phyloP scores from a whole-genome alignment of 2,113 vertebrate genomes.

The Passer montanus region DNA sequence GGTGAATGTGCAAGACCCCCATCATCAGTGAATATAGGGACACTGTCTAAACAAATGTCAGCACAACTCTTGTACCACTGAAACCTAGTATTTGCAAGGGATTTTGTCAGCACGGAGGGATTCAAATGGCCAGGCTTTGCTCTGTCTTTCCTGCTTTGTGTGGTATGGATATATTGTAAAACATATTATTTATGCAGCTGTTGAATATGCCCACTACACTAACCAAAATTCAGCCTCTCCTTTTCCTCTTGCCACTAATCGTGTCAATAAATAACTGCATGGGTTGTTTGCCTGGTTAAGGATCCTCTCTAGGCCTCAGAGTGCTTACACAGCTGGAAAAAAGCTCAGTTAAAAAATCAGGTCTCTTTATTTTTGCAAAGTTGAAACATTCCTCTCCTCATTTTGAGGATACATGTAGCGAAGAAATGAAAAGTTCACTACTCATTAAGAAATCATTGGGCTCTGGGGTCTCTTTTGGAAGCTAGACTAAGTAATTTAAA shows the following conservation, averaged over 20 bases:
- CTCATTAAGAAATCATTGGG: conserved; percentile 51
- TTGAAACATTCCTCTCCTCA: conserved; percentile 2
- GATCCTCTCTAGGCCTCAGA: neutral
- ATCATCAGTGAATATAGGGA: neutral
- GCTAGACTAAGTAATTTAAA: conserved; percentile 24
- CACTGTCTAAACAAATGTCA: neutral
- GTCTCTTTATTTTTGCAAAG: conserved; percentile 6
- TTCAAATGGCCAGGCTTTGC: neutral
- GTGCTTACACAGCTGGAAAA: conserved; percentile 22
- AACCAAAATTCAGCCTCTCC: neutral
- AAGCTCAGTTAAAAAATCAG: conserved; percentile 33
- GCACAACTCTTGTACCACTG: accelerated
- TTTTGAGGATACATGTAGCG: conserved; percentile 27
- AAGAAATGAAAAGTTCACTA: conserved; percentile 44
- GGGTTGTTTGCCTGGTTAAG: neutral
- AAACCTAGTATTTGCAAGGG: neutral
- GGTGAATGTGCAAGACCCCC: accelerated
- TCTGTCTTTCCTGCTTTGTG: neutral
- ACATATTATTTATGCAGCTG: neutral
- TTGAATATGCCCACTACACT: neutral
- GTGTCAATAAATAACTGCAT: conserved; percentile 30
- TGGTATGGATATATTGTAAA: neutral
- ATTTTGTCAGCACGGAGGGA: neutral
- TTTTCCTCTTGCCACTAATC: neutral
- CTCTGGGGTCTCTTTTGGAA: conserved; percentile 53